Evolutionary conservation across 2,113 vertebrate genomes (phyloP).

Genomic region (Ctenomys sociabilis): DNA sequence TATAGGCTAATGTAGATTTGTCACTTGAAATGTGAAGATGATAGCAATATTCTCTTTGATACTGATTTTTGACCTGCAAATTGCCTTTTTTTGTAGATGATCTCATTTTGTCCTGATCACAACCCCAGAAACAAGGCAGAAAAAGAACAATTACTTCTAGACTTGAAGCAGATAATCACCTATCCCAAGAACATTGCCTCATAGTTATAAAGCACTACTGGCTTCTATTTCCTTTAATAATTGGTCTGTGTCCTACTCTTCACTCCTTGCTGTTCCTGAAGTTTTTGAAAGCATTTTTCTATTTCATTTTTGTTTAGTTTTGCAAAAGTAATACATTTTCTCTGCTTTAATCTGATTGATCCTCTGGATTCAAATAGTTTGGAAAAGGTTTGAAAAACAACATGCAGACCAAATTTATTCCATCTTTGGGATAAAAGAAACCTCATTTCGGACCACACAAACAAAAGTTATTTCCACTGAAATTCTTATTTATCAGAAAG

Average conservation of each 20-base stretch:
- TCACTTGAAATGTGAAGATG: neutral
- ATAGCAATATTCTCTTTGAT: constrained; percentile 11
- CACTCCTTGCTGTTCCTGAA: neutral
- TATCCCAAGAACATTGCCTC: neutral
- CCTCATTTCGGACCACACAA: neutral
- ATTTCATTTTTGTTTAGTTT: constrained; percentile 50
- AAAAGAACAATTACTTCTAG: neutral
- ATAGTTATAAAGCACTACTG: neutral
- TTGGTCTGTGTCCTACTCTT: neutral
- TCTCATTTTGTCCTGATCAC: constrained; percentile 6
- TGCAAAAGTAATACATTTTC: constrained; percentile 32
- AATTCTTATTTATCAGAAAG: neutral
- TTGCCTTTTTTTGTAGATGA: neutral
- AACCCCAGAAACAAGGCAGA: neutral
- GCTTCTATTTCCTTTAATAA: constrained; percentile 13
- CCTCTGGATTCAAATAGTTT: neutral
- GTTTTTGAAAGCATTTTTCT: constrained; percentile 22
- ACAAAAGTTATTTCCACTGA: neutral
- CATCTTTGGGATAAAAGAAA: neutral
- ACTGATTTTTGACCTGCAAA: neutral
- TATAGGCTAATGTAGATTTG: neutral
- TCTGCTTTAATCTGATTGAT: constrained; percentile 44
- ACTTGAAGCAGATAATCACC: neutral
- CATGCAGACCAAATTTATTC: constrained; percentile 14
- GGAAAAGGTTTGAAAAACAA: constrained; percentile 50